Evolutionary conservation across 2,888 invertebrate genomes (phyloP).

Genomic region (Pharmacophagus antenor): DNA sequence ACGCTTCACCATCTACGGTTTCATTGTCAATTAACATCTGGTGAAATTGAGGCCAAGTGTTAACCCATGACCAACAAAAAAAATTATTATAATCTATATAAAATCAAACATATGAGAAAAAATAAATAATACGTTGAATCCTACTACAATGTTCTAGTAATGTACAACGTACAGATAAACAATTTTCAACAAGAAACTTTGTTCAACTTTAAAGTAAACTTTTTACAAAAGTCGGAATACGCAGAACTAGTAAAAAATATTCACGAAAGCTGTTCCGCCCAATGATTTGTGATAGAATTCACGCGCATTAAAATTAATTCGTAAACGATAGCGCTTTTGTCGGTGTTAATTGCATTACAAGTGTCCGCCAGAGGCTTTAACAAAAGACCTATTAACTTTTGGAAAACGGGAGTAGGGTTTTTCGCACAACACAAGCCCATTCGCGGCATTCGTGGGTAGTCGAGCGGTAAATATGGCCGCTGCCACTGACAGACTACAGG

Average conservation of each 20-base stretch:
- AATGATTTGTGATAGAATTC: conserved; percentile 35
- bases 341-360: conserved; percentile 79
- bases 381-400: conserved; percentile 77
- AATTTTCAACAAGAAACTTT: background rate
- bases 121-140: too few relatives aligned
- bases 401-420: conserved; percentile 65
- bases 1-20: too few relatives aligned
- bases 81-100: too few relatives aligned
- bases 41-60: too few relatives aligned
- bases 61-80: too few relatives aligned
- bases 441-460: conserved; percentile 59
- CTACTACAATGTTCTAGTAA: too few relatives aligned
- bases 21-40: too few relatives aligned
- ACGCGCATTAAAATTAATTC: conserved; percentile 71
- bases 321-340: conserved; percentile 74
- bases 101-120: too few relatives aligned
- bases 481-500: conserved; percentile 67
- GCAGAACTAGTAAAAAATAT: background rate
- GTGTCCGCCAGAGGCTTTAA: conserved; percentile 65
- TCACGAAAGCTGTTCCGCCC: conserved; percentile 15
- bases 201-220: background rate
- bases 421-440: conserved; percentile 55
- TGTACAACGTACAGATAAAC: too few relatives aligned
- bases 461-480: conserved; percentile 73
- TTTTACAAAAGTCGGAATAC: background rate